Evolutionary conservation across 2,888 invertebrate genomes (phyloP), one percentile per base, ranked within the genome.

Genomic region (Platycheirus albimanus): DNA sequence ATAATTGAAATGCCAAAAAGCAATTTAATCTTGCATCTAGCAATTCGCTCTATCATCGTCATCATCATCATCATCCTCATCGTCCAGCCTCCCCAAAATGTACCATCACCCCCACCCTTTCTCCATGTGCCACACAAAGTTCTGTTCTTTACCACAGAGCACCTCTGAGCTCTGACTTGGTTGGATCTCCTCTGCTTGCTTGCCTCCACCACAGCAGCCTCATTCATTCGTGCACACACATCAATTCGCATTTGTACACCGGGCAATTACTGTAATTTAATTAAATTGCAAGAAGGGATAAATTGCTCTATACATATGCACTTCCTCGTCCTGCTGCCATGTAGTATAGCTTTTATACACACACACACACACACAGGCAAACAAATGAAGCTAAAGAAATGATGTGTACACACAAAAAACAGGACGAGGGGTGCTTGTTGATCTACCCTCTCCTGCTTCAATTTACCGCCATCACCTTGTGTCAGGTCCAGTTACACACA

Each of bases 231-330:
- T 79, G 79, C 79, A 70, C 84, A 84, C 79, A 84, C 79, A 84
- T 84, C 84, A 84, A 79, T 84, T 84, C 84, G 84, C 84, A 84
- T 79, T 79, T 79, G 84, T 78, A 79, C 84, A 84, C 84, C 84
- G 84, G 84, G 84, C 84, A 84, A 84, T 84, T 84, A 84, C 84
- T 79, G 84, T 84, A 84, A 84, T 84, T 84, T 84, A 84, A 84
- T 84, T 84, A 84, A 84, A 84, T 84, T 84, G 84, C 78, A 84
- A 84, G 84, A 79, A 79, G 84, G 75, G 79, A 84, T 84, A 83
- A 83, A 83, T 83, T 83, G 83, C 83, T 78, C 83, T 19, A 83
- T 70, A 83, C 83, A 83, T 51, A 78, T 74, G 72, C 78, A 78
- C 38, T 63, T 70, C 38, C 30, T 61, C 58, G 38, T 56, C 38